phyloP scores from a whole-genome alignment of 2,888 invertebrate genomes.

The Tanypteryx hageni region DNA sequence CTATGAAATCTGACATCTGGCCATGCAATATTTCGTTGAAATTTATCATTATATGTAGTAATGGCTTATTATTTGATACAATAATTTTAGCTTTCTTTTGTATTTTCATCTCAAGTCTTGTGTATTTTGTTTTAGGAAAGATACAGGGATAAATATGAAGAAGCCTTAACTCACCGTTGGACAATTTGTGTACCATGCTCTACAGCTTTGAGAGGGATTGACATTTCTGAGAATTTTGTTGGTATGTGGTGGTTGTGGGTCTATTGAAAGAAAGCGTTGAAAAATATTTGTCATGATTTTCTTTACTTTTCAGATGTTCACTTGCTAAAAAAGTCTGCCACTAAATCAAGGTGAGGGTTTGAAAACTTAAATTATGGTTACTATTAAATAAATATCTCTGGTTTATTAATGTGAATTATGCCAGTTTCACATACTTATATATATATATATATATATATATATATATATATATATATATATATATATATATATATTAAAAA shows the following conservation, averaged over 20 bases:
- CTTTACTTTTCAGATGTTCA: slow-evolving; percentile 65
- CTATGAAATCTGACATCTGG: not conserved
- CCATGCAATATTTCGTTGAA: no score
- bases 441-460: no score
- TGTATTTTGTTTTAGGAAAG: slow-evolving; percentile 65
- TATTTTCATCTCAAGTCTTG: not conserved
- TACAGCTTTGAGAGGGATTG: slow-evolving; percentile 66
- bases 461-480: no score
- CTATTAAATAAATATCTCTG: no score
- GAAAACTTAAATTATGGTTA: no score
- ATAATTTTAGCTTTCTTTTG: not conserved
- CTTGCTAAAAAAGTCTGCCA: slow-evolving; percentile 44
- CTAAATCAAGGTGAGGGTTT: slow-evolving; percentile 42
- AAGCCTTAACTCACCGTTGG: slow-evolving; percentile 66
- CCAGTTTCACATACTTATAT: no score
- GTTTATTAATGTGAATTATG: no score
- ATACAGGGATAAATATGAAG: slow-evolving; percentile 66
- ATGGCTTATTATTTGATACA: not conserved
- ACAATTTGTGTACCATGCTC: slow-evolving; percentile 66
- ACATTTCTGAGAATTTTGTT: slow-evolving; percentile 66
- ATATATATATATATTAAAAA: no score
- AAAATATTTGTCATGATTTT: not conserved
- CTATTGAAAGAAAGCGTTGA: not conserved
- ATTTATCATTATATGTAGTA: not conserved
- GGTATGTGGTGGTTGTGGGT: slow-evolving; percentile 55